Percentiles rank a stretch among this genome's conserved stretches.
Evolutionary conservation across 2,888 invertebrate species (phyloP).

Genomic region (Harpagoxenus sublaevis): DNA sequence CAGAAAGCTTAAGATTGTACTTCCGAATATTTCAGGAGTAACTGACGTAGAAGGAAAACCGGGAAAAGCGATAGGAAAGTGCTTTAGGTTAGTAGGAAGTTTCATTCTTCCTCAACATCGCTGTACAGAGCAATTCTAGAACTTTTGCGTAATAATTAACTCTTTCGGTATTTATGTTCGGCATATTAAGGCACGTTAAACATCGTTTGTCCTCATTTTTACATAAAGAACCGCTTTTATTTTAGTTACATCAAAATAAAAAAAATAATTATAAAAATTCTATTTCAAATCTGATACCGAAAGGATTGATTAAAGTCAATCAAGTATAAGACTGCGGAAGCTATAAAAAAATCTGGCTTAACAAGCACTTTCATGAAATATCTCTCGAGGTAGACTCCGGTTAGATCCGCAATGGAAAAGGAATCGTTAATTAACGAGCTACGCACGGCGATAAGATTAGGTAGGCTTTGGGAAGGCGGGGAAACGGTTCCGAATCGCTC

Average conservation of each 20-base stretch:
- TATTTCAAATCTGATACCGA: neutral
- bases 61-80: conserved; percentile 8
- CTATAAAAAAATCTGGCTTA: neutral
- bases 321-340: neutral
- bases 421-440: conserved; percentile 17
- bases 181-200: neutral
- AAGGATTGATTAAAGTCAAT: conserved; percentile 12
- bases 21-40: conserved; percentile 40
- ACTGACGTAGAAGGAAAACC: neutral
- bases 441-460: conserved; percentile 38
- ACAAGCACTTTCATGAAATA: neutral
- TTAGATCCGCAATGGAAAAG: conserved; percentile 2
- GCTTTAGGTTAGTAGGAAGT: conserved; percentile 5
- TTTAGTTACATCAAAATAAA: neutral
- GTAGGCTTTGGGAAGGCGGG: conserved; percentile 21
- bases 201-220: neutral
- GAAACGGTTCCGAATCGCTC: conserved; percentile 19
- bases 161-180: conserved; percentile 2
- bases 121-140: no score
- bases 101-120: neutral
- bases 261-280: neutral
- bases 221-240: neutral
- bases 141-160: neutral
- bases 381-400: neutral
- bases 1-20: conserved; percentile 35